phyloP scores from a whole-genome alignment of 2,113 vertebrate species.

The Neopipo cinnamomea region DNA sequence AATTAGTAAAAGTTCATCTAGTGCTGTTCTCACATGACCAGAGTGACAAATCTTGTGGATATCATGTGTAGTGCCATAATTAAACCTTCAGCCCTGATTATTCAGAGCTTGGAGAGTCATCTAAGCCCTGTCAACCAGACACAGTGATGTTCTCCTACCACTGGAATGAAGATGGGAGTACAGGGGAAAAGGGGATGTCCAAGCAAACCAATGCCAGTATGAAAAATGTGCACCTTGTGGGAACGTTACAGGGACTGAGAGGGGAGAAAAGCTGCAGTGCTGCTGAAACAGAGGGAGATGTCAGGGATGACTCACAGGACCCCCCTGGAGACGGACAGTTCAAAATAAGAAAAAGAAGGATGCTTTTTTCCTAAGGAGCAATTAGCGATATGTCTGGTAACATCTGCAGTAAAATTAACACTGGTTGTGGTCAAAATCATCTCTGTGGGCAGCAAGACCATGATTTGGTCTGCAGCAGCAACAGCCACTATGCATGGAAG shows the following conservation, averaged over 20 bases:
- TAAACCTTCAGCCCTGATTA: constrained; percentile 43
- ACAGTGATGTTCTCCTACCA: not conserved
- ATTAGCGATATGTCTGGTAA: not conserved
- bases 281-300: not conserved
- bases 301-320: fast-evolving
- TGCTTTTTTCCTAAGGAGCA: not conserved
- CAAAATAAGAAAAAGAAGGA: not conserved
- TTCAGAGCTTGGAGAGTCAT: constrained; percentile 1
- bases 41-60: constrained; percentile 35
- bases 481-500: not conserved
- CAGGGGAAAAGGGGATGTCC: not conserved
- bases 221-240: not conserved
- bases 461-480: not conserved
- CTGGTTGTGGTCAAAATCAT: not conserved
- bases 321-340: not conserved
- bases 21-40: constrained; percentile 32
- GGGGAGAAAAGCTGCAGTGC: not conserved
- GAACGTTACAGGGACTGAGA: not conserved
- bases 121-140: not conserved
- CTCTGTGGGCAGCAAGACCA: not conserved
- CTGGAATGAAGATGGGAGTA: not conserved
- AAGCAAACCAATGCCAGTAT: not conserved
- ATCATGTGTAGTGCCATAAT: constrained; percentile 45
- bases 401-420: not conserved
- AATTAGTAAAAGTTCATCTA: constrained; percentile 31